A percentile compares a stretch with the other conserved stretches of the same genome.
Evolutionary conservation across 2,113 vertebrate genomes (phyloP).

Genomic region (Sinocyclocheilus rhinocerous): DNA sequence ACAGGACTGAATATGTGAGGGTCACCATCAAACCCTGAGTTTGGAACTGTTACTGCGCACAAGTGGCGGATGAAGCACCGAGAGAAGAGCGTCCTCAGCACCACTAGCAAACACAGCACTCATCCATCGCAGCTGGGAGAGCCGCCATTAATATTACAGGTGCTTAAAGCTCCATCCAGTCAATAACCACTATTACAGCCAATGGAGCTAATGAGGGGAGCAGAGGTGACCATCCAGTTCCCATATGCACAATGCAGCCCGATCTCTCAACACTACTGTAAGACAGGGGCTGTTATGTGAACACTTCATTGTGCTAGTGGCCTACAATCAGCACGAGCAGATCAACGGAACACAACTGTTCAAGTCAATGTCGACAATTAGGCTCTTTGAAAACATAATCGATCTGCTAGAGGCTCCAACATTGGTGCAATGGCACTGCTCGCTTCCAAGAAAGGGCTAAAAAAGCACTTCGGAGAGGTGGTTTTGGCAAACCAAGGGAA

Average conservation of each 20-base stretch:
- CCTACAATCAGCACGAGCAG: constrained; percentile 35
- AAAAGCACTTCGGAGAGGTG: neutral
- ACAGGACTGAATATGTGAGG: constrained; percentile 10
- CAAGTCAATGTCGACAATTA: constrained; percentile 41
- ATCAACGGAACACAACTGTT: constrained; percentile 42
- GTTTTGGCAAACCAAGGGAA: constrained; percentile 16
- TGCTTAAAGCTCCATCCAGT: constrained; percentile 54
- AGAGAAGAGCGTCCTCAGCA: constrained; percentile 43
- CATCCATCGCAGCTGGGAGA: constrained; percentile 43
- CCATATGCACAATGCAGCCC: constrained; percentile 28
- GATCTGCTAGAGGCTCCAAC: constrained; percentile 29
- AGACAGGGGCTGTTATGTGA: constrained; percentile 26
- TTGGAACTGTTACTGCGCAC: constrained; percentile 24
- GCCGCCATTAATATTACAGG: constrained; percentile 56
- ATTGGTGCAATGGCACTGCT: neutral
- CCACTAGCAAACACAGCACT: constrained; percentile 18
- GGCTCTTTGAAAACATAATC: constrained; percentile 41
- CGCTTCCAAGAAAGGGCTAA: constrained; percentile 7
- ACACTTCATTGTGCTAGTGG: constrained; percentile 33
- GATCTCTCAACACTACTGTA: constrained; percentile 7
- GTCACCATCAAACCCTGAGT: constrained; percentile 38
- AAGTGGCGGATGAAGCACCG: constrained; percentile 48
- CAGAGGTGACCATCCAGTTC: constrained; percentile 49
- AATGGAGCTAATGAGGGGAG: constrained; percentile 55
- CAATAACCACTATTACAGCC: constrained; percentile 55